Evolutionary conservation across 2,888 invertebrate species (phyloP), one percentile per base, ranked within the genome.

Genomic region (Chydorus sphaericus): DNA sequence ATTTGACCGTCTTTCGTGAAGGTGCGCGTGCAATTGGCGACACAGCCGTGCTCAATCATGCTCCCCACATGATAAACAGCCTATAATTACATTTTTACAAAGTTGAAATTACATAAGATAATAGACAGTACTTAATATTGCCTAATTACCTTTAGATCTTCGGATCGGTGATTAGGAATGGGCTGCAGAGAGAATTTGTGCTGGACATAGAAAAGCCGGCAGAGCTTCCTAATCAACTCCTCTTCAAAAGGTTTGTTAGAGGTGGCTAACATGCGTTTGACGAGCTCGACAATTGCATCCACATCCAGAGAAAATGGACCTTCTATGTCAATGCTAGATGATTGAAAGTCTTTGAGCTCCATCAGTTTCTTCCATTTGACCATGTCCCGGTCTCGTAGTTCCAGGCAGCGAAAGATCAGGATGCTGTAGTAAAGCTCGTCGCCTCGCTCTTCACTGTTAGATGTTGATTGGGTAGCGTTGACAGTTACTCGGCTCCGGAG

Each of bases 1-100:
- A 86, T 78, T 6, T 62, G 62, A 11, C 63, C 61, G 65, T 85
- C 83, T 5, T 53, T 48, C 14, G 82, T 79, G 67, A 88, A 88
- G 62, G 82, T 85, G 71, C 88, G 88, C 54, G 81, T 78, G 66
- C 86, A 80, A 70, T 88, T 89, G 1, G 88, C 82, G n/a, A 73
- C 71, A 64, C 90, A 90, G 63, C 76, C 81, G 71, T 90, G 88
- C 65, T 89, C 87, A 36, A 84, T 71, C 70, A 87, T 77, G 0
- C 87, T 88, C 3, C 83, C 76, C 16, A 72, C 71, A 62, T 84
- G 79, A 66, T 81, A 89, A 52, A 89, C 74, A 0, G 83, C 83
- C 44, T 86, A 75, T 20, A 57, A 29, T 6, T n/a, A n/a, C n/a
- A n/a, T n/a, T n/a, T n/a, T n/a, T n/a, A n/a, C n/a, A n/a, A n/a